Evolutionary conservation across 2,113 vertebrate species (phyloP), one percentile per base, ranked within the genome.

Genomic region (Circaetus cinerascens): DNA sequence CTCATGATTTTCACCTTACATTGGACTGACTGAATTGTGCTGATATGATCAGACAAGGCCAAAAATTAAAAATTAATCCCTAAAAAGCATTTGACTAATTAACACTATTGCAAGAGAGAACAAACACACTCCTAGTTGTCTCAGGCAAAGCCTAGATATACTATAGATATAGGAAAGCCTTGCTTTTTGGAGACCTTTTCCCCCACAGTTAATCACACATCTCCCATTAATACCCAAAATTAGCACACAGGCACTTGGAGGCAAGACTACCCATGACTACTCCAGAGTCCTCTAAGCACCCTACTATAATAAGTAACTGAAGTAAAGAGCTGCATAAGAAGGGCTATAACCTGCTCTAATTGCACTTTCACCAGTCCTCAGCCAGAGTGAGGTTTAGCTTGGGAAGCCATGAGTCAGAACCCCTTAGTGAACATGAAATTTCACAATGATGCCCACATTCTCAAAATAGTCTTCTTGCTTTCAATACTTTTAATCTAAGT

Each of bases 221-320:
- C 14, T 77, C 15, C 83, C 59, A 75, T 10, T 32, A 78, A 34
- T 2, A 29, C 13, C 45, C 46, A n/a, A 38, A 56, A 74, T 18
- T 11, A 66, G 27, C 25, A 59, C 0, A 0, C 11, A 11, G 7
- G 38, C 34, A 18, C 19, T 40, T 1, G 0, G 46, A 21, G 23
- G 38, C 30, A 56, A 57, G 10, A 14, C 8, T 9, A 15, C 3
- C 40, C 29, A 22, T 5, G 20, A 40, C 59, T 13, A 10, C 5
- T 4, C 27, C 17, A 22, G 17, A 50, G 30, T 21, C 26, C 30
- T 19, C 7, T 0, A 36, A 55, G 53, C 13, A 9, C 15, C n/a
- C 14, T 59, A 36, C 3, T 9, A 1, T 1, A 22, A 30, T 25
- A 60, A 56, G 22, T 0, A 59, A 20, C 12, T 29, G 77, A 84